A percentile compares a stretch with the other conserved stretches of the same genome.
Conservation (phyloP, 2,113 vertebrate species). For the Crotalus horridus region DNA sequence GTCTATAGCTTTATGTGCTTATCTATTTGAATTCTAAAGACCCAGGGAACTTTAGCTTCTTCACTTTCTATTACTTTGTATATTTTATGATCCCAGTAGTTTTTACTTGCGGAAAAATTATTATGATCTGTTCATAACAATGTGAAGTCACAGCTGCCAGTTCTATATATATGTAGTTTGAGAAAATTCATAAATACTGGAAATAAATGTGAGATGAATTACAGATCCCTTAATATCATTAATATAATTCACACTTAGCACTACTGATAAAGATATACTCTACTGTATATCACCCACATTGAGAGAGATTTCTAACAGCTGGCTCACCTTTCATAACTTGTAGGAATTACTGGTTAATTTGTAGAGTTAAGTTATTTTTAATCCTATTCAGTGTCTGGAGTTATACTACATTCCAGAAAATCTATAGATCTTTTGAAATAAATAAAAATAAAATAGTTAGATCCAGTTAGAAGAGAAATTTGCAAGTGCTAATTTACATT, state of each 20-base stretch:
- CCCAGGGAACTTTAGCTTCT: too few relatives aligned
- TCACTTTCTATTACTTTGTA: too few relatives aligned
- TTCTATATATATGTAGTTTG: too few relatives aligned
- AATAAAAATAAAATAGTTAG: background rate
- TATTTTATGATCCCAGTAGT: too few relatives aligned
- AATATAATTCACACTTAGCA: background rate
- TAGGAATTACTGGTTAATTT: background rate
- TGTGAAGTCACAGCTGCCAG: too few relatives aligned
- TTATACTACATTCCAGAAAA: background rate
- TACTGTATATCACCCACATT: background rate
- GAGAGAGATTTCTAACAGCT: background rate
- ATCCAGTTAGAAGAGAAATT: conserved; percentile 21
- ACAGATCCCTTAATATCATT: background rate
- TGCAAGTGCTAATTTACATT: background rate
- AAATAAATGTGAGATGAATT: background rate
- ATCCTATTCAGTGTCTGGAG: background rate
- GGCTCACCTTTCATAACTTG: background rate
- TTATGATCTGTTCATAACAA: too few relatives aligned
- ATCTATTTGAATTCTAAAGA: too few relatives aligned
- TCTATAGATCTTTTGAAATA: background rate
- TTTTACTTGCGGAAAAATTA: too few relatives aligned
- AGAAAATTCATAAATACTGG: background rate
- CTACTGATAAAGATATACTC: background rate
- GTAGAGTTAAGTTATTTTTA: background rate
- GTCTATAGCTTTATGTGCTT: too few relatives aligned